phyloP scores from a whole-genome alignment of 1,140 invertebrate genomes.

The Venturia canescens region DNA sequence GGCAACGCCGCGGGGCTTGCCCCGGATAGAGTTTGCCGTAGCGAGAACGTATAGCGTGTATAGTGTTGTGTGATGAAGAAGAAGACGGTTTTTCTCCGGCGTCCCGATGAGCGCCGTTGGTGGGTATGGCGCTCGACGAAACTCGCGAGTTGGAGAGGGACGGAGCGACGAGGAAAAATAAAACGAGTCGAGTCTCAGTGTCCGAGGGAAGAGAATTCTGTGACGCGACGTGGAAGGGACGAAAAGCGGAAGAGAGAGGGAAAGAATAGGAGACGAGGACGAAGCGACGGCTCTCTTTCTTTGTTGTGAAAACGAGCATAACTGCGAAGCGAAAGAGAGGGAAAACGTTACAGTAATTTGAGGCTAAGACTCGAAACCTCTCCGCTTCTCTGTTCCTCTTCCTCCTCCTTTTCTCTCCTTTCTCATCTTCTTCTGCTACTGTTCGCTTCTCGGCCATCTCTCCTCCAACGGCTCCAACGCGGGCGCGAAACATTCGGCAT shows the following conservation, averaged over 20 bases:
- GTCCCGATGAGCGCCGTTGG: not conserved
- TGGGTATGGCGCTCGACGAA: constrained; percentile 12
- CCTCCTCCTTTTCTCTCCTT: not conserved
- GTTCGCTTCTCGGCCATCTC: not conserved
- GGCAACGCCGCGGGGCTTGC: constrained; percentile 68
- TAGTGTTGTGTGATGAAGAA: constrained; percentile 1
- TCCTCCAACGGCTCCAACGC: not conserved
- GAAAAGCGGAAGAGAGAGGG: constrained; percentile 44
- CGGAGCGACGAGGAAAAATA: constrained; percentile 5
- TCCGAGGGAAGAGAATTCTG: constrained; percentile 1
- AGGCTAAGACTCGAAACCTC: not conserved
- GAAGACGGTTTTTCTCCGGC: not conserved
- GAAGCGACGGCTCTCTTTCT: not conserved
- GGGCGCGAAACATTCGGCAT: not conserved
- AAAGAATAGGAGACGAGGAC: not conserved
- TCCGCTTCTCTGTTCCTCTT: not conserved
- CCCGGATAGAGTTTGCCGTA: constrained; percentile 55
- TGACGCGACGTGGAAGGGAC: not conserved
- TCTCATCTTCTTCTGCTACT: not conserved
- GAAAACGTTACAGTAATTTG: not conserved
- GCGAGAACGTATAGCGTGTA: constrained; percentile 46
- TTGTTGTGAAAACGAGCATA: not conserved
- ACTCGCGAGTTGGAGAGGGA: constrained; percentile 32
- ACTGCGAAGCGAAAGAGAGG: not conserved
- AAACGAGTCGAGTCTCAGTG: not conserved